Conservation (phyloP, 2,888 invertebrate species). For the Invenusta paracnida region DNA sequence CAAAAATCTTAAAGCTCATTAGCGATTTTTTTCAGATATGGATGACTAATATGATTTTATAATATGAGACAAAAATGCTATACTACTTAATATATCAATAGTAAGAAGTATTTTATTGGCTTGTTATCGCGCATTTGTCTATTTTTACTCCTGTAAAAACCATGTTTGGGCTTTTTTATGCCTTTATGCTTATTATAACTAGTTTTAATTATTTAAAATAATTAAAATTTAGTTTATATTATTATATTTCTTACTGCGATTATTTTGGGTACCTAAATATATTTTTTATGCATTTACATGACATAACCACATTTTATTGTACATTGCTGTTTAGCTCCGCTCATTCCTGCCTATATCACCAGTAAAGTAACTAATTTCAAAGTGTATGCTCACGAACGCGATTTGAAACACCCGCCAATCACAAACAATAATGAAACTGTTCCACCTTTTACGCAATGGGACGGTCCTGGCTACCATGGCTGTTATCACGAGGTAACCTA, state of each 20-base stretch:
- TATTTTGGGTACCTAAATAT: background rate
- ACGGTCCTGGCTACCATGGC: background rate
- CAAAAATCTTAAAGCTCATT: too few species aligned
- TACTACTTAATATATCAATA: too few species aligned
- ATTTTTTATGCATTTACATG: background rate
- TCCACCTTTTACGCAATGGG: too few species aligned
- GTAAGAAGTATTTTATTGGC: background rate
- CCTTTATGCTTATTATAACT: too few species aligned
- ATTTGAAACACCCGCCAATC: background rate
- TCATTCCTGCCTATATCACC: background rate
- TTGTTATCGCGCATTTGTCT: too few species aligned
- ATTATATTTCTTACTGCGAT: background rate
- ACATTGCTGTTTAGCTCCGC: background rate
- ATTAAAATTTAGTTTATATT: background rate
- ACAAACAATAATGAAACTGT: too few species aligned
- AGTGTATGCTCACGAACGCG: background rate
- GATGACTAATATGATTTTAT: too few species aligned
- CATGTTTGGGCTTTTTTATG: too few species aligned
- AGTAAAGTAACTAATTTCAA: background rate
- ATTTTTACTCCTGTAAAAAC: too few species aligned
- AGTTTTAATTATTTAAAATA: background rate
- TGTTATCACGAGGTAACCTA: background rate
- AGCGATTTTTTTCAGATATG: too few species aligned
- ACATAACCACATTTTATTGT: background rate
- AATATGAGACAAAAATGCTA: too few species aligned